A percentile compares a stretch with the other conserved stretches of the same genome.
Conservation (phyloP, 2,113 vertebrate genomes). For the Chaenogobius annularis region DNA sequence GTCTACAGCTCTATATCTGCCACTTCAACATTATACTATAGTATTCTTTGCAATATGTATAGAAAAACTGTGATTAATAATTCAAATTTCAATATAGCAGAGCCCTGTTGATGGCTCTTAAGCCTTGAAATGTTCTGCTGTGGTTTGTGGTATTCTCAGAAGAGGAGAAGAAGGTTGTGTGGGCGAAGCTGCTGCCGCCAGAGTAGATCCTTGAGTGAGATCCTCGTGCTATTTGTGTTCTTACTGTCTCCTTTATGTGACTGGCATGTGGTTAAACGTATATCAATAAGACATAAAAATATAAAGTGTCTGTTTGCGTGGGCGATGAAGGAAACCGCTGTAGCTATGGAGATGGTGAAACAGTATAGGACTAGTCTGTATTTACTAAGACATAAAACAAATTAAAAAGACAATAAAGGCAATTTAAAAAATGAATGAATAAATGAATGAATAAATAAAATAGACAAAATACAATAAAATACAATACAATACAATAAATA, state of each 20-base stretch:
- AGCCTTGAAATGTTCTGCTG: conserved; percentile 38
- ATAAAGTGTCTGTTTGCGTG: conserved; percentile 40
- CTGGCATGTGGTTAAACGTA: conserved; percentile 21
- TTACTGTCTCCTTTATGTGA: conserved; percentile 44
- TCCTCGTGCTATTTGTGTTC: conserved; percentile 44
- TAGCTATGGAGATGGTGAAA: conserved; percentile 21
- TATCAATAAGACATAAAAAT: conserved; percentile 44
- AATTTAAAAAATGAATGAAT: too few relatives aligned
- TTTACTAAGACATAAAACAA: not conserved
- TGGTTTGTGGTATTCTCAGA: conserved; percentile 38
- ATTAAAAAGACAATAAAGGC: not conserved
- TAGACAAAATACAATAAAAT: too few relatives aligned
- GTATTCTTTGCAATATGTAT: not conserved
- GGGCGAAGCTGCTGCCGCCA: conserved; percentile 43
- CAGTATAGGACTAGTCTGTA: conserved; percentile 14
- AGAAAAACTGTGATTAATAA: not conserved
- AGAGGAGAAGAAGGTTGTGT: conserved; percentile 31
- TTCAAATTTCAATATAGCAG: not conserved
- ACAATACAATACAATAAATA: too few relatives aligned
- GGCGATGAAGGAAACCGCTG: conserved; percentile 21
- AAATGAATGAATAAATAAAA: too few relatives aligned
- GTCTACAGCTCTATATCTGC: not conserved
- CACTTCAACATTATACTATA: not conserved
- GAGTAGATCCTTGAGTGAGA: conserved; percentile 33
- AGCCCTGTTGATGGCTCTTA: conserved; percentile 38